These are phyloP conservation scores for Drosophila putrida DNA, from an alignment of 2,888 invertebrate genomes.

Conservation along the genomic window DNA sequence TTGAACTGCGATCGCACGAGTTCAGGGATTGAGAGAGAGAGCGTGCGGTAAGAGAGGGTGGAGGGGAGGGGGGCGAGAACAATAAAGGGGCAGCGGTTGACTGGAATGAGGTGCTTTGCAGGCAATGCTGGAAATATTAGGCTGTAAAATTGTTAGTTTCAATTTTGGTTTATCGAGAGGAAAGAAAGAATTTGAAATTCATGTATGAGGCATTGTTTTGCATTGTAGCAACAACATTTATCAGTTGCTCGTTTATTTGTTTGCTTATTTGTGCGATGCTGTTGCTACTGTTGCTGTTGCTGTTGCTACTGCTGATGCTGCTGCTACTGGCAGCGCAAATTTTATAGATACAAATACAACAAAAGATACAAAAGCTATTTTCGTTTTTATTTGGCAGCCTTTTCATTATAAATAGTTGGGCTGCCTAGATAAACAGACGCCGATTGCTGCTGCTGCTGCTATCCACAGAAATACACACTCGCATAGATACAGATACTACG, in stretches of 20 bases:
- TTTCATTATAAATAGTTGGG: constrained; percentile 76
- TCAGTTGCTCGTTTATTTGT: constrained; percentile 17
- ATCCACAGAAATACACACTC: constrained; percentile 2
- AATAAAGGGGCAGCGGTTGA: not conserved
- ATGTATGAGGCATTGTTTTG: constrained; percentile 51
- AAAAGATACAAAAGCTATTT: constrained; percentile 62
- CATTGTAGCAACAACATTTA: constrained; percentile 47
- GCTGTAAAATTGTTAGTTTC: constrained; percentile 57
- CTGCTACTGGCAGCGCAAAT: constrained; percentile 43
- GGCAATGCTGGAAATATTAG: constrained; percentile 31
- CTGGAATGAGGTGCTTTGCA: constrained; percentile 57
- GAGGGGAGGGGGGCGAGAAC: not conserved
- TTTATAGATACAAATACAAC: constrained; percentile 53
- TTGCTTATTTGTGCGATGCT: constrained; percentile 30
- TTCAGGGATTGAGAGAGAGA: not conserved
- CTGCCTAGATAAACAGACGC: constrained; percentile 71
- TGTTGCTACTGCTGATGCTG: constrained; percentile 9
- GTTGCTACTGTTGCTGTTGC: not conserved
- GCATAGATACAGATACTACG: not conserved
- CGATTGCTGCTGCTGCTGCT: constrained; percentile 8
- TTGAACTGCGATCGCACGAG: constrained; percentile 30
- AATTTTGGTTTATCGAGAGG: constrained; percentile 36
- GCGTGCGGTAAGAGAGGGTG: not conserved
- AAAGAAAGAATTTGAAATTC: constrained; percentile 25
- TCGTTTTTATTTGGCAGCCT: constrained; percentile 74